phyloP scores from a whole-genome alignment of 2,888 invertebrate genomes.

The Ganaspis brasiliensis region DNA sequence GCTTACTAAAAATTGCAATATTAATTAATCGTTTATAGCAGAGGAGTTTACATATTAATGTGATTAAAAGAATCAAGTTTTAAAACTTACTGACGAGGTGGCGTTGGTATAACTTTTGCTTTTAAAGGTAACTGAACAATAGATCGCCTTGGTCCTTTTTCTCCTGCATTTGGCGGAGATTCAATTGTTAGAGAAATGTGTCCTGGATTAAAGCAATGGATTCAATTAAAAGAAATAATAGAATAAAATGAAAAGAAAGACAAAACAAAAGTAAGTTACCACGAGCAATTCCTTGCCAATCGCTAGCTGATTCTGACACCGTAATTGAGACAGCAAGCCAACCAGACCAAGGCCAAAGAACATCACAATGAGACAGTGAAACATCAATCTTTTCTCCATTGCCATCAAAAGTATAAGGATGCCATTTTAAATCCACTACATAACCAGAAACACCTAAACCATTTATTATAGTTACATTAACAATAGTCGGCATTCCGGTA shows the following conservation, averaged over 20 bases:
- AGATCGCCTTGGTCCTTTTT: slow-evolving; percentile 83
- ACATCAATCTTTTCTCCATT: slow-evolving; percentile 87
- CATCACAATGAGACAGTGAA: slow-evolving; percentile 88
- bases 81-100: slow-evolving; percentile 89
- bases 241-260: slow-evolving; percentile 10
- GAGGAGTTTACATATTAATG: too few species aligned
- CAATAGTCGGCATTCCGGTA: slow-evolving; percentile 92
- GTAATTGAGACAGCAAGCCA: slow-evolving; percentile 93
- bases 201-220: slow-evolving; percentile 80
- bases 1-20: slow-evolving; percentile 82
- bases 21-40: too few species aligned
- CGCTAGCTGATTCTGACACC: slow-evolving; percentile 85
- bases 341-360: slow-evolving; percentile 98
- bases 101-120: slow-evolving; percentile 95
- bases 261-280: slow-evolving; percentile 72
- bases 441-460: slow-evolving; percentile 95
- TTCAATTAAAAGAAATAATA: slow-evolving; percentile 32
- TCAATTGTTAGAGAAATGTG: slow-evolving; percentile 91
- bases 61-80: too few species aligned
- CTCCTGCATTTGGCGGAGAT: slow-evolving; percentile 87
- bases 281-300: slow-evolving; percentile 90
- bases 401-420: slow-evolving; percentile 92
- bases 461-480: slow-evolving; percentile 97
- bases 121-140: slow-evolving; percentile 85
- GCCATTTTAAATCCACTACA: slow-evolving; percentile 87